Evolutionary conservation across 1,140 invertebrate species (phyloP), one percentile per base, ranked within the genome.

Genomic region (Dendroctonus ponderosae): DNA sequence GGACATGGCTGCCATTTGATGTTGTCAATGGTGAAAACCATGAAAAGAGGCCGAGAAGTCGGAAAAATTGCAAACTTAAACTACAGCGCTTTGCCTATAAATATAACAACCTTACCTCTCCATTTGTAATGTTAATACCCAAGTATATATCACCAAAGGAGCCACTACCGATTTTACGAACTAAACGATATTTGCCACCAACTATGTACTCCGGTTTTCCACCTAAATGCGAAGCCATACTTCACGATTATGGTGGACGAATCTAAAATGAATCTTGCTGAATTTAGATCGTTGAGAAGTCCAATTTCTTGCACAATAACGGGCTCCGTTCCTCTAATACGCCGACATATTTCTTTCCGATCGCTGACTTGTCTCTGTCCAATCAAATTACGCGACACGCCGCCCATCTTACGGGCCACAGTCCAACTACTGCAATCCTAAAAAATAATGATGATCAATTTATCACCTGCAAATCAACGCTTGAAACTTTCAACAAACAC

Each of bases 61-160:
- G 7, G 7, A 60, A 46, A 3, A 8, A 51, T 37, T 51, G 14
- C 5, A 3, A 14, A 60, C 12, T 7, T 11, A 40, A 7, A n/a
- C 2, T 11, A 9, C n/a, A 8, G 7, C 4, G 11, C 40, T 8
- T 15, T 39, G 8, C 11, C 8, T 51, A 62, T 51, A 62, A 62
- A 62, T 26, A 52, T 38, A 26, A 37, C 6, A 56, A 61, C 68
- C 71, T 76, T 72, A 78, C 78, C 88, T 98, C 96, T 80, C 96
- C 96, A 88, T 94, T 97, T 76, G 89, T 86, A 76, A 96, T 89
- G 85, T 97, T 98, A 80, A 98, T 96, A 70, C 92, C 96, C 74
- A 99, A 85, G 82, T 97, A 99, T 79, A 99, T 99, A 82, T 99
- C 97, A 78, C 97, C 97, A 82, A 99, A 99, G 5, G 96, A 98